Percentiles rank a stretch among this genome's conserved stretches.
These are phyloP conservation scores for Remorina albescens DNA, from an alignment of 2,797 vertebrate species.

Conservation along the genomic window DNA sequence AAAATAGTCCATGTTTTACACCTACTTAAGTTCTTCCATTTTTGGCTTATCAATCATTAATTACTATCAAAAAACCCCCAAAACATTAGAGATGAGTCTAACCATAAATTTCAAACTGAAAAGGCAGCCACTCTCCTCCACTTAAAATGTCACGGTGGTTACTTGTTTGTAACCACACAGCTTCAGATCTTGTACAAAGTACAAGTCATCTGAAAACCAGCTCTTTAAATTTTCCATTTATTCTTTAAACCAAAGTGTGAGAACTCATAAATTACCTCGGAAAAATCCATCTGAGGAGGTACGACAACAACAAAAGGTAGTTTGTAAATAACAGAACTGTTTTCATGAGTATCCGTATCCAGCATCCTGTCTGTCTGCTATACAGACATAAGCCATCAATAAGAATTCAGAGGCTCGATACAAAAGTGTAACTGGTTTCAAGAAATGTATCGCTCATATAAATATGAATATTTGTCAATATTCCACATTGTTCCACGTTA, in stretches of 20 bases:
- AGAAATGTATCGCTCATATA: not conserved
- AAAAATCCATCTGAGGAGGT: not conserved
- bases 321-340: slow-evolving; percentile 2
- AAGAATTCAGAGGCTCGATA: too few species aligned
- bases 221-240: not conserved
- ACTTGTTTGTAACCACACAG: not conserved
- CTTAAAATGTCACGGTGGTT: not conserved
- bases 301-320: not conserved
- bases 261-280: not conserved
- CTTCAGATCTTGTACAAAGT: not conserved
- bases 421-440: not conserved
- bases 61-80: not conserved
- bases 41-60: not conserved
- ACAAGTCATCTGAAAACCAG: not conserved
- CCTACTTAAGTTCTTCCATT: not conserved
- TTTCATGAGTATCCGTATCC: slow-evolving; percentile 12
- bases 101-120: not conserved
- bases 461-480: not conserved
- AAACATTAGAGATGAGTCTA: slow-evolving; percentile 11
- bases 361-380: slow-evolving; percentile 3
- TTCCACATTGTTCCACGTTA: not conserved
- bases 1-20: not conserved
- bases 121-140: not conserved
- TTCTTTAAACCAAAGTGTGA: not conserved
- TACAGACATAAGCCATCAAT: slow-evolving; percentile 22